These are phyloP conservation scores for Gonatopus flavifemur DNA, from an alignment of 1,140 invertebrate genomes.

Conservation along the genomic window DNA sequence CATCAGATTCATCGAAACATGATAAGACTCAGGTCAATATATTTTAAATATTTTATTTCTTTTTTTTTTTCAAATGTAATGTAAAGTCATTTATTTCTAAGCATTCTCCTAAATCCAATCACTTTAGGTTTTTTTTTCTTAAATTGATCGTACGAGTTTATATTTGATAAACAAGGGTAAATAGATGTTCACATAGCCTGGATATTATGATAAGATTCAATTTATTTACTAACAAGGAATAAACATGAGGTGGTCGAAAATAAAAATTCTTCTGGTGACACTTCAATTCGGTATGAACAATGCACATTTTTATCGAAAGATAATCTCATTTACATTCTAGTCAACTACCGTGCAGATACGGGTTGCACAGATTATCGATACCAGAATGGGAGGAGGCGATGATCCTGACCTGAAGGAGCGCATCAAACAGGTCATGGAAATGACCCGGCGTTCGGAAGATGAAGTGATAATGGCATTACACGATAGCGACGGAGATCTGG, in stretches of 20 bases:
- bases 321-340: conserved; percentile 11
- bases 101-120: no score
- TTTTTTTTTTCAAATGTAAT: not conserved
- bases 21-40: conserved; percentile 51
- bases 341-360: conserved; percentile 59
- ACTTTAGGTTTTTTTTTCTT: no score
- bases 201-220: no score
- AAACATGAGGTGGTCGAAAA: no score
- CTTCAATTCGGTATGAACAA: no score
- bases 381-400: conserved; percentile 61
- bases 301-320: no score
- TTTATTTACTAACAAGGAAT: no score
- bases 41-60: not conserved
- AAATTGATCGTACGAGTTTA: no score
- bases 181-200: no score
- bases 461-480: conserved; percentile 81
- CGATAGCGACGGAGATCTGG: conserved; percentile 77
- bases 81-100: not conserved
- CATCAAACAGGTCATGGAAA: conserved; percentile 78
- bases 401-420: conserved; percentile 70
- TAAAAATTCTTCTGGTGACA: no score
- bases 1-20: conserved; percentile 51
- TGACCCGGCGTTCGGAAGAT: conserved; percentile 77
- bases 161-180: no score
- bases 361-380: conserved; percentile 71